Percentiles rank a stretch among this genome's conserved stretches.
These are phyloP conservation scores for Pheosia tremula DNA, from an alignment of 2,888 invertebrate species.

Conservation along the genomic window DNA sequence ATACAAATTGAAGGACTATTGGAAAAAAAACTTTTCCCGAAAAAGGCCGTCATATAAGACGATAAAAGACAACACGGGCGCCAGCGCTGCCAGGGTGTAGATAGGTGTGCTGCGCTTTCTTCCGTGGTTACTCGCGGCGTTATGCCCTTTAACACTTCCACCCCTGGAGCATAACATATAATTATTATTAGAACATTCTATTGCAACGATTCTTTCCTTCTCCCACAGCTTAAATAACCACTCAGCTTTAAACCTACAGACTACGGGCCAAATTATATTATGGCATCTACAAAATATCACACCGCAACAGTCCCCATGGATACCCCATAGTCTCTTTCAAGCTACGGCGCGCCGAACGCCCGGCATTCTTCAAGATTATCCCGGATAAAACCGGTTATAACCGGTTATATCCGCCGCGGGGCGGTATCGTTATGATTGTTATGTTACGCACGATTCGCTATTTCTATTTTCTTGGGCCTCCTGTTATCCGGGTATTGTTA, in stretches of 20 bases:
- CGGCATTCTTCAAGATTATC: conserved; percentile 39
- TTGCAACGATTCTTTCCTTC: too few relatives aligned
- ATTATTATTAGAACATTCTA: too few relatives aligned
- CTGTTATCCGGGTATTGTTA: conserved; percentile 4
- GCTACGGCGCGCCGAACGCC: neutral
- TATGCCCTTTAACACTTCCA: too few relatives aligned
- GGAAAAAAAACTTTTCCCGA: too few relatives aligned
- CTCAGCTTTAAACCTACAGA: neutral
- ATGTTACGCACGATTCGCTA: conserved; percentile 18
- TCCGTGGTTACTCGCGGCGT: too few relatives aligned
- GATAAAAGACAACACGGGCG: too few relatives aligned
- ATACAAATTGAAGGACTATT: too few relatives aligned
- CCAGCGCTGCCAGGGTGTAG: too few relatives aligned
- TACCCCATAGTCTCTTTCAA: neutral
- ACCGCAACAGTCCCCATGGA: neutral
- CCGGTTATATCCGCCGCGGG: conserved; percentile 24
- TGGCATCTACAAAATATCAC: neutral
- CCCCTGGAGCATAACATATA: too few relatives aligned
- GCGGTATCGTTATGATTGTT: conserved; percentile 18
- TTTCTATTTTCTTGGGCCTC: conserved; percentile 12
- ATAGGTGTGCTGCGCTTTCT: too few relatives aligned
- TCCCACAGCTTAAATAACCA: too few relatives aligned
- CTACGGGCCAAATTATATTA: neutral
- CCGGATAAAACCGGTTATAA: conserved; percentile 26
- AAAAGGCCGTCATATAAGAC: too few relatives aligned